phyloP scores from a whole-genome alignment of 2,888 invertebrate species.

The Stegophylla sp. region DNA sequence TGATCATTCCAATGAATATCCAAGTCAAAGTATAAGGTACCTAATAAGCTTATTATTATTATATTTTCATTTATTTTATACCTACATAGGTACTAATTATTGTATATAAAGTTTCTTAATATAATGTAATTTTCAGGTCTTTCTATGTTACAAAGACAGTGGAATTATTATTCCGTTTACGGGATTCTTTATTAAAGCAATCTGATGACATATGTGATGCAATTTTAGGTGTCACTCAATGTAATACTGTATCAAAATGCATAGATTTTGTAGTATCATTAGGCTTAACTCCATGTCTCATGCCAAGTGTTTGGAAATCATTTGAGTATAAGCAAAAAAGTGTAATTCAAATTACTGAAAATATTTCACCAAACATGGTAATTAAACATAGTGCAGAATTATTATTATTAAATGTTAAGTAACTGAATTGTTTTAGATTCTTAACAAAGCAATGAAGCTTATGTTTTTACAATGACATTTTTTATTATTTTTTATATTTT shows the following conservation, averaged over 20 bases:
- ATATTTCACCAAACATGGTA: constrained; percentile 2
- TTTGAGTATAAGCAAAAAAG: constrained; percentile 1
- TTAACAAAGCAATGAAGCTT: no score
- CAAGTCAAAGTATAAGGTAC: constrained; percentile 29
- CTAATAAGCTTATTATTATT: neutral
- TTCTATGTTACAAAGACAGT: neutral
- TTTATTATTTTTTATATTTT: no score
- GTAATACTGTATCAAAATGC: constrained; percentile 7
- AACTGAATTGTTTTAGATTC: no score
- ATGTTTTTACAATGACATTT: no score
- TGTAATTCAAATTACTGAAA: neutral
- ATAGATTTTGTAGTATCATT: constrained; percentile 3
- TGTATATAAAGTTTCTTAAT: neutral
- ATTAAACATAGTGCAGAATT: neutral
- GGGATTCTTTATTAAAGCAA: neutral
- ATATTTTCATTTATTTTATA: neutral
- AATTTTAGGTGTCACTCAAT: neutral
- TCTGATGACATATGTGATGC: neutral
- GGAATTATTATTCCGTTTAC: neutral
- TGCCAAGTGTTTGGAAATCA: constrained; percentile 21
- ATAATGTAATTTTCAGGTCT: constrained; percentile 21
- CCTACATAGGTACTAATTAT: no score
- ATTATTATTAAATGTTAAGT: no score
- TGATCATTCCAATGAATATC: neutral
- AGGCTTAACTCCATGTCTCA: constrained; percentile 24